A percentile compares a stretch with the other conserved stretches of the same genome.
Evolutionary conservation across 2,113 vertebrate genomes (phyloP).

Genomic region (Hoplias malabaricus): DNA sequence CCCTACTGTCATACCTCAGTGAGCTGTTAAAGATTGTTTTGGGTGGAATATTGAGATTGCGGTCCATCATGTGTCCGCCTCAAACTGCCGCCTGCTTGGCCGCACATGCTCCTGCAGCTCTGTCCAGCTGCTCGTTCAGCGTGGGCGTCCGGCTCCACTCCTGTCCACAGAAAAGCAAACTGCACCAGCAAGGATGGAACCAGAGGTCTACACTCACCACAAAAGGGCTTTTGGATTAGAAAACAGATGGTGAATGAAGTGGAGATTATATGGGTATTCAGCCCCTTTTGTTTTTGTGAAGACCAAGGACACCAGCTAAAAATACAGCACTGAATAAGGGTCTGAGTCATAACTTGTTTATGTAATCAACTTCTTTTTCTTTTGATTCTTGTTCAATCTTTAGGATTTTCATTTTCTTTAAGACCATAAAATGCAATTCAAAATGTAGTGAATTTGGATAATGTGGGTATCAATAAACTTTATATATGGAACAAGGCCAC

Average conservation of each 20-base stretch:
- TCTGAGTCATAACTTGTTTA: neutral
- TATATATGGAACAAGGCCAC: neutral
- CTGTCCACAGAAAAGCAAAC: slow-evolving; percentile 15
- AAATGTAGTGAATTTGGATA: neutral
- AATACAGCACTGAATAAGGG: neutral
- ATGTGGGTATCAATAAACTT: neutral
- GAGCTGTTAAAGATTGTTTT: slow-evolving; percentile 5
- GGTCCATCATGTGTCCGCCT: slow-evolving; percentile 8
- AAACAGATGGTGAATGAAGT: slow-evolving; percentile 33
- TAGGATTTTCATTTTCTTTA: too few species aligned
- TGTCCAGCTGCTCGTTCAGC: slow-evolving; percentile 7
- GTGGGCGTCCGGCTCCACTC: slow-evolving; percentile 10
- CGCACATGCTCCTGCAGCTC: slow-evolving; percentile 11
- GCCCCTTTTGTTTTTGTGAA: neutral
- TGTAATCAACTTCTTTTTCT: neutral
- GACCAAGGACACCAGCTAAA: slow-evolving; percentile 8
- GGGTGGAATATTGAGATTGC: slow-evolving; percentile 11
- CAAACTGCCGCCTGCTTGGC: neutral
- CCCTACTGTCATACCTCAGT: neutral
- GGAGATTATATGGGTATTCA: slow-evolving; percentile 27
- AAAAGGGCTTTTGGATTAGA: slow-evolving; percentile 14
- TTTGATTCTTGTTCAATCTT: too few species aligned
- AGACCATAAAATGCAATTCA: too few species aligned
- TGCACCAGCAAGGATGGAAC: neutral
- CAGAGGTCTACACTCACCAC: slow-evolving; percentile 18